Percentiles rank a stretch among this genome's conserved stretches.
These are phyloP conservation scores for Disparrhopalites patrizii DNA, from an alignment of 2,888 invertebrate genomes.

Conservation along the genomic window DNA sequence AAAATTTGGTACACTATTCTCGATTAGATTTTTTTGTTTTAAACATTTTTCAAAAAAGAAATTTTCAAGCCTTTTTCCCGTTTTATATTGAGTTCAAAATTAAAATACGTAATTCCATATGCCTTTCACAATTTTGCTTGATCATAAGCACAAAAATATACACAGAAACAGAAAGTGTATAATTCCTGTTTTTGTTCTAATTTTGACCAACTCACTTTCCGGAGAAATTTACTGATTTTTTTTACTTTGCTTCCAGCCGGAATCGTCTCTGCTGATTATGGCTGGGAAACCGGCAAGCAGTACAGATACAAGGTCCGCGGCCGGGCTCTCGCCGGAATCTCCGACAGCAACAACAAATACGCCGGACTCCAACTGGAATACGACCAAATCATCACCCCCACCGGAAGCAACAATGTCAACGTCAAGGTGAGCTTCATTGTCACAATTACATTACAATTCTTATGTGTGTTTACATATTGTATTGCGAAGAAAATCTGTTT, in stretches of 20 bases:
- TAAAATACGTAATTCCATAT: too few species aligned
- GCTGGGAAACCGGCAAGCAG: conserved; percentile 49
- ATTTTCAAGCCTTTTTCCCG: background rate
- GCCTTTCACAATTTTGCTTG: too few species aligned
- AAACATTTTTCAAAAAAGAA: conserved; percentile 3
- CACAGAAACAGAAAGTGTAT: too few species aligned
- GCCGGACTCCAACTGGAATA: conserved; percentile 50
- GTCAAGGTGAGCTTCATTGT: conserved; percentile 31
- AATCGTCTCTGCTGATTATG: conserved; percentile 39
- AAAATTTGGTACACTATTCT: conserved; percentile 8
- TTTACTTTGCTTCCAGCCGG: conserved; percentile 38
- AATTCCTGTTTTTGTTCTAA: too few species aligned
- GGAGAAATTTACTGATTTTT: too few species aligned
- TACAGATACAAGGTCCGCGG: conserved; percentile 51
- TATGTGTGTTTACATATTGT: background rate
- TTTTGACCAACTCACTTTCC: too few species aligned
- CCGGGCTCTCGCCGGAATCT: conserved; percentile 51
- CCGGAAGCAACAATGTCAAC: conserved; percentile 27
- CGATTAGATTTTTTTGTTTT: background rate
- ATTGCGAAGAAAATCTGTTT: too few species aligned
- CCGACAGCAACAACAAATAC: conserved; percentile 49
- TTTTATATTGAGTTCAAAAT: too few species aligned
- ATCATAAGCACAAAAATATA: too few species aligned
- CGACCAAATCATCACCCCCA: conserved; percentile 23
- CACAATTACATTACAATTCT: background rate